Evolutionary conservation across 2,113 vertebrate species (phyloP).

Genomic region (Spheniscus mendiculus): DNA sequence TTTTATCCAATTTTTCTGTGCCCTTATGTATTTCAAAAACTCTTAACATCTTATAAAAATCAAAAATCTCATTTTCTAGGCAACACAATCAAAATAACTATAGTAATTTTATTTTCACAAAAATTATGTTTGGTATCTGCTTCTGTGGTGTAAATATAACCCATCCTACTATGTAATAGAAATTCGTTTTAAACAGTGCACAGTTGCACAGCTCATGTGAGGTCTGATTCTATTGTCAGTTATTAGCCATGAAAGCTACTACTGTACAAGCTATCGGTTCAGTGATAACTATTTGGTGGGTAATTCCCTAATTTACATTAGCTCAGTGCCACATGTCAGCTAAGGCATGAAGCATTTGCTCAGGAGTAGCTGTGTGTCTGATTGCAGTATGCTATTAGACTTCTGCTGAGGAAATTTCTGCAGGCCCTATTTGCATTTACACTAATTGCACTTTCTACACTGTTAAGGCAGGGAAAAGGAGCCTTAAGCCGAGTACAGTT

Average conservation of each 20-base stretch:
- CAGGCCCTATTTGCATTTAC: not conserved
- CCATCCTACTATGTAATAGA: not conserved
- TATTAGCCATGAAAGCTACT: conserved; percentile 12
- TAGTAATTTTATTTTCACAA: not conserved
- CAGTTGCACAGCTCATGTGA: not conserved
- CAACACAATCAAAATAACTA: not conserved
- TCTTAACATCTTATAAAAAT: not conserved
- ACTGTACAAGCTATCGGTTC: not conserved
- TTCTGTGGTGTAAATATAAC: not conserved
- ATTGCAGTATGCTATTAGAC: not conserved
- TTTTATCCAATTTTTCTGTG: not conserved
- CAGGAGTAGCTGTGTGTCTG: not conserved
- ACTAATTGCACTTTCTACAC: not conserved
- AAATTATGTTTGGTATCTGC: not conserved
- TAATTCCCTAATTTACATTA: not conserved
- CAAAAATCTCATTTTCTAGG: not conserved
- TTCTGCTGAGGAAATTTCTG: not conserved
- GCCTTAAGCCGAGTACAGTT: not conserved
- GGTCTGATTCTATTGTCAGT: not conserved
- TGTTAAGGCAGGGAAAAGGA: not conserved
- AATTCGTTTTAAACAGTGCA: not conserved
- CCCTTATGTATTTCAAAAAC: not conserved
- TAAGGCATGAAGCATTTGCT: not conserved
- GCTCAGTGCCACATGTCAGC: not conserved
- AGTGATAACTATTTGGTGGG: not conserved